These are phyloP conservation scores for Hydrozoanthus gracilis DNA, from an alignment of 92 coral and sea anemone species.

Conservation along the genomic window DNA sequence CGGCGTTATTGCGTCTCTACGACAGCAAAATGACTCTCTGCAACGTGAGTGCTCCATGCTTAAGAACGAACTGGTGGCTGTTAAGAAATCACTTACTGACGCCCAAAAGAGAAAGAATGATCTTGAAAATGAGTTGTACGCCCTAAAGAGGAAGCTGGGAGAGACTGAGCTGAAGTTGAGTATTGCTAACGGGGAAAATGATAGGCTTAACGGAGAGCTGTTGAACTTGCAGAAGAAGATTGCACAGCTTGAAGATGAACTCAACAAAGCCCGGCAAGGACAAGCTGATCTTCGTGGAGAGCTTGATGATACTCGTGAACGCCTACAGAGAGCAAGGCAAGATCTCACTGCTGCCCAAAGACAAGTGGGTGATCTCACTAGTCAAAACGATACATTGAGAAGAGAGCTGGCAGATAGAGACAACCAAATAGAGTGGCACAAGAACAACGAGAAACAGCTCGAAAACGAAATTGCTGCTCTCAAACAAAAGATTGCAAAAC, in stretches of 20 bases:
- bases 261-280: constrained; percentile 80
- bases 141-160: constrained; percentile 76
- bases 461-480: constrained; percentile 82
- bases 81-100: constrained; percentile 67
- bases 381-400: constrained; percentile 59
- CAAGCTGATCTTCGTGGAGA: constrained; percentile 87
- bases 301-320: constrained; percentile 69
- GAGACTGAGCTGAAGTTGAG: constrained; percentile 75
- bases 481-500: constrained; percentile 85
- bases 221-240: constrained; percentile 84
- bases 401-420: constrained; percentile 80
- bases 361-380: constrained; percentile 68
- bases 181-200: constrained; percentile 77
- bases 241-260: constrained; percentile 78
- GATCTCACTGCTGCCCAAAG: constrained; percentile 71
- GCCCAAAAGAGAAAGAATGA: constrained; percentile 82
- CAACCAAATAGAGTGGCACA: constrained; percentile 82
- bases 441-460: constrained; percentile 84
- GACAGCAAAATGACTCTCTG: constrained; percentile 81
- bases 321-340: constrained; percentile 65
- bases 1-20: constrained; percentile 83
- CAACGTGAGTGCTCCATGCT: constrained; percentile 95
- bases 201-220: constrained; percentile 85
- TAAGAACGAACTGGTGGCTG: constrained; percentile 78
- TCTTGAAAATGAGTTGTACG: constrained; percentile 77